phyloP scores from a whole-genome alignment of 53 echinoderm and acorn worm species.

The Zoroaster sp. region DNA sequence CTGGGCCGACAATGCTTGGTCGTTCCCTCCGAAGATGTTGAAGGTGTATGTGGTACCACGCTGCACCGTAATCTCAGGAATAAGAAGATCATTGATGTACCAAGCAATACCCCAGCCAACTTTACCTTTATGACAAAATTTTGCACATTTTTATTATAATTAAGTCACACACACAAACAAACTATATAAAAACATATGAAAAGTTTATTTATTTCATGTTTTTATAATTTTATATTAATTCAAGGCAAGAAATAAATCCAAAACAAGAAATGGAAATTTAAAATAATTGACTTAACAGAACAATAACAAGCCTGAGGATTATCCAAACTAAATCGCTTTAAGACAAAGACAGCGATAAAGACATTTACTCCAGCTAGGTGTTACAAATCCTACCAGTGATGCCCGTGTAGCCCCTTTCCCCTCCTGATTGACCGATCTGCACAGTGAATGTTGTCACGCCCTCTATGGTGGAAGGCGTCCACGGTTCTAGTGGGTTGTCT shows the following conservation, averaged over 20 bases:
- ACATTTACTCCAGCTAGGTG: not conserved
- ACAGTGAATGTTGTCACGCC: slow-evolving; percentile 33
- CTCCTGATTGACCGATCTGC: slow-evolving; percentile 87
- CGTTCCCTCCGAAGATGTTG: slow-evolving; percentile 68
- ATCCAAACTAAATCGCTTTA: not conserved
- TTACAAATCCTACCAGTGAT: slow-evolving; percentile 69
- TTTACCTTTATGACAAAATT: no score
- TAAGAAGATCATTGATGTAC: slow-evolving; percentile 78
- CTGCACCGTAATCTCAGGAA: slow-evolving; percentile 75
- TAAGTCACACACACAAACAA: no score
- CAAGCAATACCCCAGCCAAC: slow-evolving; percentile 85
- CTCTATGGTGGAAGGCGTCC: slow-evolving; percentile 10
- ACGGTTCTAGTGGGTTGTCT: slow-evolving; percentile 21
- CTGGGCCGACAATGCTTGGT: slow-evolving; percentile 53
- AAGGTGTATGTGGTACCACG: slow-evolving; percentile 82
- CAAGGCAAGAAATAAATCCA: no score
- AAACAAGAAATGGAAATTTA: no score
- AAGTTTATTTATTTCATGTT: no score
- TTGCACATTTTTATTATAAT: no score
- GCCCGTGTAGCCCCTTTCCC: slow-evolving; percentile 74
- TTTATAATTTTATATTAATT: no score
- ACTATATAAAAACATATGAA: no score
- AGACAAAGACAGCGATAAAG: not conserved
- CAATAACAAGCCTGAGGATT: not conserved
- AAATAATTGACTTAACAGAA: no score